Percentiles rank a stretch among this genome's conserved stretches.
Conservation (phyloP, 1,140 invertebrate species). For the Pseudomyrmex sp. region DNA sequence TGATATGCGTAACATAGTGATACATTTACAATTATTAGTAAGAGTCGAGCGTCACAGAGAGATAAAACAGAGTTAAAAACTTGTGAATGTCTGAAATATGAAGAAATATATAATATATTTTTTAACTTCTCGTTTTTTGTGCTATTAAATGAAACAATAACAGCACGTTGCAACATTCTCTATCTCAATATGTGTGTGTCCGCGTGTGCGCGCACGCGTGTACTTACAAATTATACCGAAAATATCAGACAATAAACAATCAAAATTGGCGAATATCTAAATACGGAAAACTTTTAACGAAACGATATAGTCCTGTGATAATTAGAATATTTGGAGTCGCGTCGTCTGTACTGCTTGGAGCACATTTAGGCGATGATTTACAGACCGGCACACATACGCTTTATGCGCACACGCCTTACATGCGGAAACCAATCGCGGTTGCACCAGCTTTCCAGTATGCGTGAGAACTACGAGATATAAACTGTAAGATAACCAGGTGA, state of each 20-base stretch:
- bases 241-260: not conserved
- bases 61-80: not conserved
- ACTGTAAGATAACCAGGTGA: slow-evolving; percentile 71
- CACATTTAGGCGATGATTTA: slow-evolving; percentile 76
- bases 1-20: no score
- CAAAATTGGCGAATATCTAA: not conserved
- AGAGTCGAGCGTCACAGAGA: no score
- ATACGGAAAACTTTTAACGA: slow-evolving; percentile 1
- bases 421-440: slow-evolving; percentile 45
- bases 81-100: not conserved
- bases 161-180: no score
- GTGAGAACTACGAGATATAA: slow-evolving; percentile 74
- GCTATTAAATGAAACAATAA: no score
- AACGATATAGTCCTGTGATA: slow-evolving; percentile 39
- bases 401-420: slow-evolving; percentile 18
- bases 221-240: no score
- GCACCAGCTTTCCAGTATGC: slow-evolving; percentile 64
- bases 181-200: no score
- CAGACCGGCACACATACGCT: slow-evolving; percentile 22
- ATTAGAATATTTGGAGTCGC: slow-evolving; percentile 71
- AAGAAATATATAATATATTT: not conserved
- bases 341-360: slow-evolving; percentile 34
- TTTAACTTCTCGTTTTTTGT: no score
- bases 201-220: no score
- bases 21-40: no score